Evolutionary conservation across 2,797 vertebrate genomes (phyloP).

Genomic region (Pyrocephalus nanus): DNA sequence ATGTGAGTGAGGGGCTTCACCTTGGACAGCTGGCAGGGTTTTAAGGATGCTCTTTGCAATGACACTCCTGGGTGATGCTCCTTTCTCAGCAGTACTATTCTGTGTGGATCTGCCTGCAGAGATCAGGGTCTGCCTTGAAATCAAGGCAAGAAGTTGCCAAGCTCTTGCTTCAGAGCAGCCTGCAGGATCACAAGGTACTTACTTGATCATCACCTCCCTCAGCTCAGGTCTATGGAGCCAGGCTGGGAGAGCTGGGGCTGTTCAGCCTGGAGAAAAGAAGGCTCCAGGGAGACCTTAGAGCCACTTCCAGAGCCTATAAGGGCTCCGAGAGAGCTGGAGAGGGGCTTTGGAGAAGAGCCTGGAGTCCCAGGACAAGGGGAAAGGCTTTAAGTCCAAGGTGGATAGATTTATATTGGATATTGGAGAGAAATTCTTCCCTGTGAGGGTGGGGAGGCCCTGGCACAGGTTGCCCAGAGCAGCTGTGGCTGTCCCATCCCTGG

Average conservation of each 20-base stretch:
- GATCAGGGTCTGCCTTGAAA: not conserved
- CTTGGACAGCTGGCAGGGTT: not conserved
- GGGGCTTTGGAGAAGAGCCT: not conserved
- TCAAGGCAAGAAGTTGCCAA: not conserved
- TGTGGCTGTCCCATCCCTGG: not conserved
- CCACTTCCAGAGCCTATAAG: accelerated
- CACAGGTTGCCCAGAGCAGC: not conserved
- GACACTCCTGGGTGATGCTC: not conserved
- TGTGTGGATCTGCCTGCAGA: not conserved
- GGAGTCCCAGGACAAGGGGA: not conserved
- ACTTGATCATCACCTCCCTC: not conserved
- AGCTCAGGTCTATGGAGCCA: not conserved
- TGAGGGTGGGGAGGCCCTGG: not conserved
- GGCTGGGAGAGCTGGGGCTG: not conserved
- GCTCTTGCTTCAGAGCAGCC: not conserved
- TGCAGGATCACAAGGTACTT: not conserved
- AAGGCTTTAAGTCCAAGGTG: not conserved
- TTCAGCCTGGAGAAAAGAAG: not conserved
- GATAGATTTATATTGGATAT: not conserved
- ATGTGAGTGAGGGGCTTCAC: not conserved
- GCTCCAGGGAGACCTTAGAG: not conserved
- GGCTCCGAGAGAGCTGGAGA: not conserved
- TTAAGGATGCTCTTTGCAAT: not conserved
- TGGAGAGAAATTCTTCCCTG: not conserved
- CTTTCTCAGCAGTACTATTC: not conserved